These are phyloP conservation scores for Dipus sagitta DNA, from an alignment of 2,797 vertebrate species.

Conservation along the genomic window DNA sequence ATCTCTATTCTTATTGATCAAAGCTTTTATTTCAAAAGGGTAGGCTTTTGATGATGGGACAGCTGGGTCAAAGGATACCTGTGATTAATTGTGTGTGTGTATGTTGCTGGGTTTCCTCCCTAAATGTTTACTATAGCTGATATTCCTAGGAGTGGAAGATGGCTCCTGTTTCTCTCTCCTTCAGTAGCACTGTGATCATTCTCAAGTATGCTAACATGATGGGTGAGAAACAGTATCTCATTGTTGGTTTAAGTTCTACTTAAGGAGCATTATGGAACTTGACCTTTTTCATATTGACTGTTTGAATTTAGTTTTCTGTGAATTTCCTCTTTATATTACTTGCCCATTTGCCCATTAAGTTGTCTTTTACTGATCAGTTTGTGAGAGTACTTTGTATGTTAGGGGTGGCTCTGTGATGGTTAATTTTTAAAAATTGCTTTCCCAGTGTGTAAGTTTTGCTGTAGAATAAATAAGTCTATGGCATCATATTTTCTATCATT, in stretches of 20 bases:
- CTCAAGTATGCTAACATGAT: background rate
- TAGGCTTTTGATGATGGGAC: background rate
- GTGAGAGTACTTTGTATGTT: constrained; percentile 8
- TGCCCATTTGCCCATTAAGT: background rate
- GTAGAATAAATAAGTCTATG: background rate
- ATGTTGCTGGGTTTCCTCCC: background rate
- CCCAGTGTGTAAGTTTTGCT: background rate
- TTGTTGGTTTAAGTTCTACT: background rate
- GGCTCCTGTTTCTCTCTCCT: background rate
- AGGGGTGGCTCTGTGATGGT: background rate
- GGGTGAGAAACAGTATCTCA: background rate
- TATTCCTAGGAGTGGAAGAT: background rate
- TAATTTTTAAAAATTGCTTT: constrained; percentile 18
- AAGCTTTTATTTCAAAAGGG: background rate
- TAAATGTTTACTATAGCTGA: background rate
- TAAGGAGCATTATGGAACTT: background rate
- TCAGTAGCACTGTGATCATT: background rate
- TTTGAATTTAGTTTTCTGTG: constrained; percentile 25
- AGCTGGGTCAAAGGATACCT: background rate
- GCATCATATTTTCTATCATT: background rate
- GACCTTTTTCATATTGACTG: background rate
- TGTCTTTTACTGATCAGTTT: constrained; percentile 16
- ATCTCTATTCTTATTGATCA: background rate
- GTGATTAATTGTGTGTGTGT: background rate
- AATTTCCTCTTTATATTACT: background rate